These are phyloP conservation scores for Parascotia fuliginaria DNA, from an alignment of 2,888 invertebrate genomes.

Conservation along the genomic window DNA sequence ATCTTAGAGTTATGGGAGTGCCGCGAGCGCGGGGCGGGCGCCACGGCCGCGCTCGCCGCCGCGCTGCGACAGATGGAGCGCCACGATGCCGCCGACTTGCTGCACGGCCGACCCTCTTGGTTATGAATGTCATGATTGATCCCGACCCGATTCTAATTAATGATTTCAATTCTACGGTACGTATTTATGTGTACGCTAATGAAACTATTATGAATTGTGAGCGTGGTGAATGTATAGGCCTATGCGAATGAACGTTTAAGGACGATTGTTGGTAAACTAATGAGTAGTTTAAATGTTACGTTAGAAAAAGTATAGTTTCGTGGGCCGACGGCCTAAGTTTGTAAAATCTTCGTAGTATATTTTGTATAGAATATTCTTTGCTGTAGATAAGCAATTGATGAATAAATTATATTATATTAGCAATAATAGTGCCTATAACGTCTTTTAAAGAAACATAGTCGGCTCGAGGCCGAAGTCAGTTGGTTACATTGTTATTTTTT, in stretches of 20 bases:
- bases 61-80: constrained; percentile 77
- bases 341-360: constrained; percentile 82
- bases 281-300: constrained; percentile 77
- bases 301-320: constrained; percentile 75
- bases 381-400: constrained; percentile 77
- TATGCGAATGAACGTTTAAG: constrained; percentile 33
- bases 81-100: constrained; percentile 77
- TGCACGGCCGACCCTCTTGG: constrained; percentile 79
- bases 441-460: constrained; percentile 79
- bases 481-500: constrained; percentile 79
- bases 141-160: constrained; percentile 41
- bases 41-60: constrained; percentile 89
- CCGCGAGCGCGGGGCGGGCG: constrained; percentile 92
- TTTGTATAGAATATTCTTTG: constrained; percentile 81
- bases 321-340: constrained; percentile 71
- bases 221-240: constrained; percentile 43
- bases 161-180: constrained; percentile 25
- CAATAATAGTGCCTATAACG: constrained; percentile 84
- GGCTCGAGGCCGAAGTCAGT: constrained; percentile 61
- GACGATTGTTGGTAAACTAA: constrained; percentile 65
- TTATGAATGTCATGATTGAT: constrained; percentile 66
- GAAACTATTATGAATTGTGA: constrained; percentile 43
- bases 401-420: constrained; percentile 82
- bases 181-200: constrained; percentile 32
- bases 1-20: constrained; percentile 98